Percentiles rank a stretch among this genome's conserved stretches.
phyloP scores from a whole-genome alignment of 2,888 invertebrate genomes.

The Mesopsocus fuscifrons region DNA sequence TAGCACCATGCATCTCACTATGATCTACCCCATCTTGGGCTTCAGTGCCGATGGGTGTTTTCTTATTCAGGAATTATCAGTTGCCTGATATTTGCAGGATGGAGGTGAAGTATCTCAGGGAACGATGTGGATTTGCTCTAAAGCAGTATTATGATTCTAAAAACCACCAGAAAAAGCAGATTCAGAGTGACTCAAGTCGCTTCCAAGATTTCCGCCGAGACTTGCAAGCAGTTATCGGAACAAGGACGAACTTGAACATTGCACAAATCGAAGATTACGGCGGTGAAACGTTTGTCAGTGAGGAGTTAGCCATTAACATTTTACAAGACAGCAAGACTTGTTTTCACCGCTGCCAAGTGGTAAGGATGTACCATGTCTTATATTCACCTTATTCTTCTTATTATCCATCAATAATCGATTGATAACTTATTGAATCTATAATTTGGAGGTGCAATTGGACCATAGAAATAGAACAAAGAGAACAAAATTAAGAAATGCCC shows the following conservation, averaged over 20 bases:
- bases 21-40: too few species aligned
- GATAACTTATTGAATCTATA: neutral
- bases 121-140: conserved; percentile 53
- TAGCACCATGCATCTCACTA: too few species aligned
- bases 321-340: conserved; percentile 80
- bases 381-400: conserved; percentile 7
- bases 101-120: conserved; percentile 60
- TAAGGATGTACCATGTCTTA: conserved; percentile 26
- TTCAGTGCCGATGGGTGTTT: too few species aligned
- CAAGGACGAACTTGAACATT: conserved; percentile 80
- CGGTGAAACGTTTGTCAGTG: conserved; percentile 91
- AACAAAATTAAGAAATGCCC: too few species aligned
- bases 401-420: neutral
- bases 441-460: conserved; percentile 1
- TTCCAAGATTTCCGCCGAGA: conserved; percentile 87
- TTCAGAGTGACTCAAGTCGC: conserved; percentile 64
- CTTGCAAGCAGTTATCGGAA: conserved; percentile 81
- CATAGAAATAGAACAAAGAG: neutral
- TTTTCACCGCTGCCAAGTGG: conserved; percentile 68
- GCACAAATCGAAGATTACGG: conserved; percentile 91
- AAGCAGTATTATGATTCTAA: conserved; percentile 79
- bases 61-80: too few species aligned
- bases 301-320: conserved; percentile 79
- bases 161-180: conserved; percentile 85
- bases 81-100: conserved; percentile 29